phyloP scores from a whole-genome alignment of 2,888 invertebrate genomes.

The Oegoconia quadripuncta region DNA sequence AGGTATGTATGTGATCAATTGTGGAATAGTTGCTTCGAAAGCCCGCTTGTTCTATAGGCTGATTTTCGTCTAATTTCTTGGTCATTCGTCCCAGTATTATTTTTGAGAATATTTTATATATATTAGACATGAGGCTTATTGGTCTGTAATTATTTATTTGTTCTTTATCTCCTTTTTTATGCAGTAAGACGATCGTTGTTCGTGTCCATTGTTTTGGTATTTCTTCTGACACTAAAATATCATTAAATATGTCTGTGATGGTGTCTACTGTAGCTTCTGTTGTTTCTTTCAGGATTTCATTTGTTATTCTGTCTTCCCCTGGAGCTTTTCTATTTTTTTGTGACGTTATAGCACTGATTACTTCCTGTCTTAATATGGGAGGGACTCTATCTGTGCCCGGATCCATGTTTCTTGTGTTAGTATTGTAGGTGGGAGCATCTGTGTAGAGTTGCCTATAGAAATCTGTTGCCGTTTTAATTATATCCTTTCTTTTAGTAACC shows the following conservation, averaged over 20 bases:
- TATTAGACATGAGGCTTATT: constrained; percentile 21
- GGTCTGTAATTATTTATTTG: constrained; percentile 23
- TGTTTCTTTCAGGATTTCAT: too few species aligned
- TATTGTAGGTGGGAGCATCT: too few species aligned
- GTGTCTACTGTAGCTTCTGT: too few species aligned
- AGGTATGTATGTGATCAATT: constrained; percentile 21
- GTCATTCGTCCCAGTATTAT: constrained; percentile 15
- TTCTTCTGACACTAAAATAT: constrained; percentile 17
- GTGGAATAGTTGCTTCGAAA: constrained; percentile 20
- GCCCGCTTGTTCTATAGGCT: constrained; percentile 24
- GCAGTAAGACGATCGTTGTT: constrained; percentile 19
- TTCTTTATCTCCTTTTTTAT: constrained; percentile 23
- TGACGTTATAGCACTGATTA: too few species aligned
- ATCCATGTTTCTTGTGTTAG: too few species aligned
- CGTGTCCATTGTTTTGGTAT: constrained; percentile 23
- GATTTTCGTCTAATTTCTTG: constrained; percentile 18
- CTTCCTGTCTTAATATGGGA: too few species aligned
- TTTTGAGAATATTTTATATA: constrained; percentile 24
- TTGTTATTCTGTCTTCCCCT: too few species aligned
- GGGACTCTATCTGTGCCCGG: too few species aligned
- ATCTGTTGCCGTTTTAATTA: too few species aligned
- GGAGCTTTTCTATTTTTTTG: too few species aligned
- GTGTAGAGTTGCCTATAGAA: too few species aligned
- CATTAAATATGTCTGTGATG: constrained; percentile 22
- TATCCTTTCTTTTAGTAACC: too few species aligned